Percentiles rank a stretch among this genome's conserved stretches.
These are phyloP conservation scores for Capricornis sumatraensis DNA, from an alignment of 2,113 vertebrate species.

Conservation along the genomic window DNA sequence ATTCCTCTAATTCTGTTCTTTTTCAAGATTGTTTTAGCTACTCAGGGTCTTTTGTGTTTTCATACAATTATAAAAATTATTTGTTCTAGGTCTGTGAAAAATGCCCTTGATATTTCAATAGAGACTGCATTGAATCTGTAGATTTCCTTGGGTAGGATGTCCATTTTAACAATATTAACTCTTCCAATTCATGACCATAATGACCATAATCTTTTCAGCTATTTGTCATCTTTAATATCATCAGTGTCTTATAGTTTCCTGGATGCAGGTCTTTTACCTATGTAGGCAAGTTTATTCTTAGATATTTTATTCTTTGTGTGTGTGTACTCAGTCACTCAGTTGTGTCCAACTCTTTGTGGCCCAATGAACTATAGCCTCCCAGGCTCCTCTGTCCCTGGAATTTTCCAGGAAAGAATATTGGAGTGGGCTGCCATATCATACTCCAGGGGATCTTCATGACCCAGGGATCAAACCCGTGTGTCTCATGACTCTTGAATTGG, in stretches of 20 bases:
- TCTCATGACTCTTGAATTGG: background rate
- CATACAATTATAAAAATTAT: background rate
- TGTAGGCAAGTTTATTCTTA: background rate
- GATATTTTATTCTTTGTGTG: background rate
- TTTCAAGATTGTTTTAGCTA: background rate
- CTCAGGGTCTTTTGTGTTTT: background rate
- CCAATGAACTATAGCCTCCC: background rate
- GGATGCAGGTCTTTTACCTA: background rate
- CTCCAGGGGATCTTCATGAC: background rate
- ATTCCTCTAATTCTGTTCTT: background rate
- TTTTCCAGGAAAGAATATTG: background rate
- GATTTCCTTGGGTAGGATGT: background rate
- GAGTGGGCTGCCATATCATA: background rate
- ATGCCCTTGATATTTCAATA: background rate
- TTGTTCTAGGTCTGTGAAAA: background rate
- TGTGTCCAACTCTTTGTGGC: background rate
- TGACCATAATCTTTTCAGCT: background rate
- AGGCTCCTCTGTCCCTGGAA: background rate
- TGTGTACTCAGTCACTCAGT: background rate
- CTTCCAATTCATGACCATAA: background rate
- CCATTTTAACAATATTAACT: background rate
- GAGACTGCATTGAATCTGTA: background rate
- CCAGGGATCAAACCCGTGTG: fast-evolving
- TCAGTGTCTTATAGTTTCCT: background rate
- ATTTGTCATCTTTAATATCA: background rate